A percentile compares a stretch with the other conserved stretches of the same genome.
Evolutionary conservation across 2,797 vertebrate genomes (phyloP).

Genomic region (Synaphobranchus kaupii): DNA sequence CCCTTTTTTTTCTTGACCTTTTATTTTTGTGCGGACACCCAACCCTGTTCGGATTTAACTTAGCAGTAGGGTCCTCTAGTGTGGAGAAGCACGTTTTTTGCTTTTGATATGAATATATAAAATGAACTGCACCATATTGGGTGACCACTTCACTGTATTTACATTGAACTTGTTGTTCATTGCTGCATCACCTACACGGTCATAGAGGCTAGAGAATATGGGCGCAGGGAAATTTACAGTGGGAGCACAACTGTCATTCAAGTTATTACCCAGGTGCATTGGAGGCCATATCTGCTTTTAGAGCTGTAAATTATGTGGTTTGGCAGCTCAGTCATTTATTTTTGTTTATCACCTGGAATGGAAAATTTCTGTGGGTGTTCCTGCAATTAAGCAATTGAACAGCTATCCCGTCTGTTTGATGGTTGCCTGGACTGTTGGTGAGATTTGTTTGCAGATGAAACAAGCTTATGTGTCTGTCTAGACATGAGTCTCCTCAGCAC

Average conservation of each 20-base stretch:
- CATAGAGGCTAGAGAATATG: neutral
- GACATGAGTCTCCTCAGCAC: neutral
- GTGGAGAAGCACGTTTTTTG: neutral
- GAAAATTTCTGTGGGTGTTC: conserved; percentile 20
- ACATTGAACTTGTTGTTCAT: neutral
- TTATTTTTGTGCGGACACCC: neutral
- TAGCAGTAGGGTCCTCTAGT: neutral
- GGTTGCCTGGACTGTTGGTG: neutral
- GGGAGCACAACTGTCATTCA: neutral
- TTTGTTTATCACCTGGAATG: conserved; percentile 18
- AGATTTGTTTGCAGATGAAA: conserved; percentile 17
- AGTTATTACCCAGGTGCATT: conserved; percentile 6
- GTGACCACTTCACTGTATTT: neutral
- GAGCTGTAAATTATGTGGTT: conserved; percentile 20
- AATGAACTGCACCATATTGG: neutral
- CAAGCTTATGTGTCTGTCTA: neutral
- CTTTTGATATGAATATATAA: neutral
- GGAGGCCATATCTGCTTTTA: neutral
- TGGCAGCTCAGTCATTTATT: conserved; percentile 14
- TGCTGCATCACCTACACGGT: neutral
- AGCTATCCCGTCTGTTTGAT: neutral
- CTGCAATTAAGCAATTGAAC: conserved; percentile 10
- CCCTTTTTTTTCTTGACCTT: no score
- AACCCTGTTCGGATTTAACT: neutral
- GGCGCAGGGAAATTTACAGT: neutral